Evolutionary conservation across 2,797 vertebrate species (phyloP).

Genomic region (Sebastes cheni): DNA sequence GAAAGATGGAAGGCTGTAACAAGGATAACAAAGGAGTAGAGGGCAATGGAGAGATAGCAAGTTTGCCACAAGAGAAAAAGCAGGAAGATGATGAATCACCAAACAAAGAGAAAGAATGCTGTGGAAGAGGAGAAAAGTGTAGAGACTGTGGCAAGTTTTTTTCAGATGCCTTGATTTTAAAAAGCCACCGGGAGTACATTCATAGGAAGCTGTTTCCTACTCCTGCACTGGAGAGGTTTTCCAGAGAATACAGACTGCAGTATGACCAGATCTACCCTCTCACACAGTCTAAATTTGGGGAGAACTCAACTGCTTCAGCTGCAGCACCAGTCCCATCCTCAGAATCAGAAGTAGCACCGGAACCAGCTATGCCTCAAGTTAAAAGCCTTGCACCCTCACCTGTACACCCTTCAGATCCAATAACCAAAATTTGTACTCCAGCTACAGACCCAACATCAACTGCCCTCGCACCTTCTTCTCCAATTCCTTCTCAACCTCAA

Average conservation of each 20-base stretch:
- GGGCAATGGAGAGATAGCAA: slow-evolving; percentile 22
- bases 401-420: slow-evolving; percentile 31
- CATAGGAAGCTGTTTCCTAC: slow-evolving; percentile 94
- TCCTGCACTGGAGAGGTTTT: slow-evolving; percentile 92
- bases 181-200: slow-evolving; percentile 97
- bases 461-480: slow-evolving; percentile 28
- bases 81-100: slow-evolving; percentile 28
- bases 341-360: slow-evolving; percentile 79
- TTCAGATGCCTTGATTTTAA: slow-evolving; percentile 96
- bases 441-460: slow-evolving; percentile 42
- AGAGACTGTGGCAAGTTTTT: slow-evolving; percentile 93
- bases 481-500: slow-evolving; percentile 51
- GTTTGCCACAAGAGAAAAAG: slow-evolving; percentile 24
- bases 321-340: slow-evolving; percentile 71
- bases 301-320: slow-evolving; percentile 65
- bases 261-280: slow-evolving; percentile 95
- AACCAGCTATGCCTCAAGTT: slow-evolving; percentile 77
- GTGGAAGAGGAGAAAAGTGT: slow-evolving; percentile 84
- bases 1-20: slow-evolving; percentile 19
- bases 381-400: slow-evolving; percentile 74
- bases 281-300: slow-evolving; percentile 84
- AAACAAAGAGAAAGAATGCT: slow-evolving; percentile 62
- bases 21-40: slow-evolving; percentile 16
- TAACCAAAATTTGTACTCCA: slow-evolving; percentile 36
- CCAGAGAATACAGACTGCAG: slow-evolving; percentile 93